Conservation (phyloP, 2,113 vertebrate genomes). For the Hippocampus comes region DNA sequence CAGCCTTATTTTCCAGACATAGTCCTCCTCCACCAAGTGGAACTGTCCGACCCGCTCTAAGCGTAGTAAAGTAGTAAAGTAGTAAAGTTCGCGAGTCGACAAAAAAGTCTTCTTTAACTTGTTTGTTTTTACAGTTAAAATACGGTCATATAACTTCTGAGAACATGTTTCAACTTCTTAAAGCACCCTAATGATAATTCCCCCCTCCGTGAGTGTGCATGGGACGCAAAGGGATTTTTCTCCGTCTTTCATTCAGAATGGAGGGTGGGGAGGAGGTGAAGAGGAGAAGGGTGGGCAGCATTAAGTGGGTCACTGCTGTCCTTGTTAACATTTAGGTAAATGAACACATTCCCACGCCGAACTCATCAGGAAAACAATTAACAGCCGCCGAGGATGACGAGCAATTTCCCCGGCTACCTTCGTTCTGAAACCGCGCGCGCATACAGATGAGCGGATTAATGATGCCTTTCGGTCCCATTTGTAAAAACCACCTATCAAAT, state of each 20-base stretch:
- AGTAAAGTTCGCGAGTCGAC: too few relatives aligned
- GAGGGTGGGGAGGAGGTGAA: neutral
- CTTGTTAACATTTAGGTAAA: slow-evolving; percentile 73
- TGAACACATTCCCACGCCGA: slow-evolving; percentile 58
- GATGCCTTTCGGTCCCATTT: slow-evolving; percentile 62
- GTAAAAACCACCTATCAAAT: slow-evolving; percentile 63
- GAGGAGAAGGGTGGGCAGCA: neutral
- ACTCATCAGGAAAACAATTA: slow-evolving; percentile 71
- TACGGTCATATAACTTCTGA: neutral
- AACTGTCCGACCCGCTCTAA: too few relatives aligned
- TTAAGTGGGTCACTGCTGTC: slow-evolving; percentile 62
- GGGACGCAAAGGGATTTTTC: slow-evolving; percentile 60
- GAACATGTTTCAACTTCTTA: neutral
- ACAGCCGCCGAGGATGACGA: slow-evolving; percentile 64
- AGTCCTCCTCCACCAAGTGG: too few relatives aligned
- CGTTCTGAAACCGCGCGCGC: slow-evolving; percentile 58
- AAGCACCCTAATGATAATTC: slow-evolving; percentile 3
- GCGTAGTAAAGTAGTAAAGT: too few relatives aligned
- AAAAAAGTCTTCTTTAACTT: neutral
- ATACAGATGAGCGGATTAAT: slow-evolving; percentile 67
- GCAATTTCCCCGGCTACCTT: slow-evolving; percentile 61
- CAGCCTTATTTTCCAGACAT: too few relatives aligned
- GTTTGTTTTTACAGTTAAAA: neutral
- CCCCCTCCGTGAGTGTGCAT: slow-evolving; percentile 34
- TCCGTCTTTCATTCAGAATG: slow-evolving; percentile 47